Conservation (phyloP, 1,140 invertebrate species). For the Saxidomus purpurata region DNA sequence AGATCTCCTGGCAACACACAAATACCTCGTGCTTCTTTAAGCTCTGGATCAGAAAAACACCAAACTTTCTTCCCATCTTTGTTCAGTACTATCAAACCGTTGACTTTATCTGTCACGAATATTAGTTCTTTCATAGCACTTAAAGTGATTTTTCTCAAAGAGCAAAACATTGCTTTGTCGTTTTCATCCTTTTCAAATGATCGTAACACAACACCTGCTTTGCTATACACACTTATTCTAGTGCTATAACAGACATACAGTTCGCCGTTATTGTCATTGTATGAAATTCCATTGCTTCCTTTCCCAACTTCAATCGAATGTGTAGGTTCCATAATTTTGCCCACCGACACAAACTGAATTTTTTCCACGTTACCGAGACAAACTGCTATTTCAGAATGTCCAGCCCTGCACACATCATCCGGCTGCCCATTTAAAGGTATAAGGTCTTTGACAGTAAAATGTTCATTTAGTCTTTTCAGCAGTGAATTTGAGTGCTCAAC, state of each 20-base stretch:
- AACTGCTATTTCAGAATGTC: neutral
- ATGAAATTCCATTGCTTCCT: neutral
- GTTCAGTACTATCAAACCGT: neutral
- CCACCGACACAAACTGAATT: constrained; percentile 5
- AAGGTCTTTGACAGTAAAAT: constrained; percentile 1
- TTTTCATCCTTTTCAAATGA: neutral
- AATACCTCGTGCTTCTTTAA: constrained; percentile 7
- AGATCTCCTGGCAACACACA: constrained; percentile 11
- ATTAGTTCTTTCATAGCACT: constrained; percentile 14
- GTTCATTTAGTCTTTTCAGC: constrained; percentile 17
- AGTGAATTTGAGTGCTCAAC: neutral
- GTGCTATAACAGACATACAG: neutral
- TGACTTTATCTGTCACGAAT: neutral
- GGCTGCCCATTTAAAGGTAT: constrained; percentile 5
- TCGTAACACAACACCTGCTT: neutral
- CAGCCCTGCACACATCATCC: neutral
- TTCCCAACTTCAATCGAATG: neutral
- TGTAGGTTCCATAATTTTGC: neutral
- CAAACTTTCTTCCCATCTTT: neutral
- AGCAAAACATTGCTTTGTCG: neutral
- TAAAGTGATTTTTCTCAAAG: constrained; percentile 4
- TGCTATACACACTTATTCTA: neutral
- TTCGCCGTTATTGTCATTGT: neutral
- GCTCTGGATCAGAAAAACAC: constrained; percentile 10
- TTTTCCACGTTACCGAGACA: neutral